A percentile compares a stretch with the other conserved stretches of the same genome.
These are phyloP conservation scores for Malurus leucopterus DNA, from an alignment of 2,797 vertebrate genomes.

Conservation along the genomic window DNA sequence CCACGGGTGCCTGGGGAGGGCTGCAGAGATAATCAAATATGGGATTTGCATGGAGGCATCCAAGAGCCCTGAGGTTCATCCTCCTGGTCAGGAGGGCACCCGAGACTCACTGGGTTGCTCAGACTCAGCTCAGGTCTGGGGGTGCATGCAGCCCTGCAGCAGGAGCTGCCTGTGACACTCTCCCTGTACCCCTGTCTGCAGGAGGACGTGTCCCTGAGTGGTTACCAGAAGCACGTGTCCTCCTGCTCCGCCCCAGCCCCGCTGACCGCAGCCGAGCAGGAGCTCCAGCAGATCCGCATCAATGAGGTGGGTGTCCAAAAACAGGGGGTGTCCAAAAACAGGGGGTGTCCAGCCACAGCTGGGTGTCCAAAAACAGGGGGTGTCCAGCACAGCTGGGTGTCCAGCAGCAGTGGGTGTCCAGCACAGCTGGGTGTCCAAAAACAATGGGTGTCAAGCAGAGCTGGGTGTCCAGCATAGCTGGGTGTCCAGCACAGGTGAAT, in stretches of 20 bases:
- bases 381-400: background rate
- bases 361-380: background rate
- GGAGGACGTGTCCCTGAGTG: slow-evolving; percentile 91
- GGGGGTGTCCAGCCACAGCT: slow-evolving; percentile 2
- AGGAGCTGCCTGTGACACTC: accelerated
- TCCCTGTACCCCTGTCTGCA: slow-evolving; percentile 40
- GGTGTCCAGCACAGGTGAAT: slow-evolving; percentile 72
- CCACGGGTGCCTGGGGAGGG: background rate
- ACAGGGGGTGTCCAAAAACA: background rate
- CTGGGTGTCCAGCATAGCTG: background rate
- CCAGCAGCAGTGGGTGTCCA: slow-evolving; percentile 58
- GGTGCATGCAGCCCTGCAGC: background rate
- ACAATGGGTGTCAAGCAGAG: background rate
- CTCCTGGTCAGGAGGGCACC: background rate
- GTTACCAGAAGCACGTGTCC: slow-evolving; percentile 88
- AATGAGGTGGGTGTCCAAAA: slow-evolving; percentile 82
- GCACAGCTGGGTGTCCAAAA: background rate
- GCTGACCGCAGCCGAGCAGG: slow-evolving; percentile 88
- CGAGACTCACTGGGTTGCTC: background rate
- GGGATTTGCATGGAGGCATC: background rate
- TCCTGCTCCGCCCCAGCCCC: slow-evolving; percentile 87
- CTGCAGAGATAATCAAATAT: accelerated
- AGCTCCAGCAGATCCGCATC: slow-evolving; percentile 91
- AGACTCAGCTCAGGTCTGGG: background rate
- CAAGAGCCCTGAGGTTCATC: accelerated